Percentiles rank a stretch among this genome's conserved stretches.
phyloP scores from a whole-genome alignment of 2,888 invertebrate species.

The Drosophila trichaetosa region DNA sequence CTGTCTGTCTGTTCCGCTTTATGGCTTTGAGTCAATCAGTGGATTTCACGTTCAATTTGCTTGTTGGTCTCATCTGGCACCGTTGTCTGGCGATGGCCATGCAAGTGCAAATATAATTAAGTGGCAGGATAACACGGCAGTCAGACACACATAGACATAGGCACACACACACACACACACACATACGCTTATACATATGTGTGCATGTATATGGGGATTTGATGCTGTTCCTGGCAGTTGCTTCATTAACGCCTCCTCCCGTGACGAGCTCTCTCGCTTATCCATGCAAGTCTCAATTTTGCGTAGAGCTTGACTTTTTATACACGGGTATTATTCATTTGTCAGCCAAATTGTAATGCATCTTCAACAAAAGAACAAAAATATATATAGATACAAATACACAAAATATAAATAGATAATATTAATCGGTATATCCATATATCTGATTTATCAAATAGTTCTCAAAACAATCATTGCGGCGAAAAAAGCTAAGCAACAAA shows the following conservation, averaged over 20 bases:
- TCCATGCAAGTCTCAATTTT: conserved; percentile 45
- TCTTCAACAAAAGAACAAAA: not conserved
- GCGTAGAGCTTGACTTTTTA: conserved; percentile 36
- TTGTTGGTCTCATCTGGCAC: conserved; percentile 53
- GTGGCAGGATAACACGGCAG: conserved; percentile 53
- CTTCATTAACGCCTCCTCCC: conserved; percentile 54
- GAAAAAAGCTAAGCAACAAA: too few relatives aligned
- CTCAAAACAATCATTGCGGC: too few relatives aligned
- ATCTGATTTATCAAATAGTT: too few relatives aligned
- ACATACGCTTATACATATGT: not conserved
- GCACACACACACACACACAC: not conserved
- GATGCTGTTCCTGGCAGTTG: conserved; percentile 52
- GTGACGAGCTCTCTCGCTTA: not conserved
- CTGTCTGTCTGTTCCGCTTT: conserved; percentile 6
- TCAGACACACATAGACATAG: conserved; percentile 30
- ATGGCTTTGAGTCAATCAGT: conserved; percentile 60
- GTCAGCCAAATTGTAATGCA: not conserved
- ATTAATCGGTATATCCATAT: too few relatives aligned
- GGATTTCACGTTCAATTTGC: conserved; percentile 75
- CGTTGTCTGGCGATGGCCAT: conserved; percentile 48
- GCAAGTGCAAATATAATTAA: conserved; percentile 71
- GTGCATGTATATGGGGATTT: not conserved
- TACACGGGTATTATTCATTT: not conserved
- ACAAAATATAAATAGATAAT: not conserved
- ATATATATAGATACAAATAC: too few relatives aligned